These are phyloP conservation scores for Drosophila falleni DNA, from an alignment of 2,888 invertebrate species.

Conservation along the genomic window DNA sequence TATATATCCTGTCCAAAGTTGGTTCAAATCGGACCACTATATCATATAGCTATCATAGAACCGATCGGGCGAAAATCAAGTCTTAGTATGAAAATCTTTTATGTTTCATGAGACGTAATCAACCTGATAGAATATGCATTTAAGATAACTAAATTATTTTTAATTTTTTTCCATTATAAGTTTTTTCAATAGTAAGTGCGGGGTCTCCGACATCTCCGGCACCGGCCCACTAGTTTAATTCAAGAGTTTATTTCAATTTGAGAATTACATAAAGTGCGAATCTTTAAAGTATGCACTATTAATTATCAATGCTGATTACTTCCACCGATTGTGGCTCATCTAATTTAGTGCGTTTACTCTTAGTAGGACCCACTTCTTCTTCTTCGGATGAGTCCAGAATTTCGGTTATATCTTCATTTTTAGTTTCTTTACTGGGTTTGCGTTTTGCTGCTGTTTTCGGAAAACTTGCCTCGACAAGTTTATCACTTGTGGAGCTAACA, in stretches of 20 bases:
- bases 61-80: too few species aligned
- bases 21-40: too few species aligned
- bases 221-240: too few species aligned
- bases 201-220: too few species aligned
- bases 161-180: too few species aligned
- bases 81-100: too few species aligned
- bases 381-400: conserved; percentile 80
- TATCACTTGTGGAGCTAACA: conserved; percentile 53
- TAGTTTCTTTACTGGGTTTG: conserved; percentile 60
- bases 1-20: too few species aligned
- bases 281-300: background rate
- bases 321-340: conserved; percentile 36
- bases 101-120: too few species aligned
- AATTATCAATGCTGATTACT: conserved; percentile 78
- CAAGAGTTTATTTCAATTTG: conserved; percentile 29
- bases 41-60: too few species aligned
- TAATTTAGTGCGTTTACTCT: conserved; percentile 63
- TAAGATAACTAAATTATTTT: too few species aligned
- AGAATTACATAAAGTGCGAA: conserved; percentile 1
- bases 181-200: too few species aligned
- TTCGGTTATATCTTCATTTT: conserved; percentile 69
- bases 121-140: too few species aligned
- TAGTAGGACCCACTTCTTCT: conserved; percentile 61
- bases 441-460: conserved; percentile 69
- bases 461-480: conserved; percentile 52